Conservation (phyloP, 2,113 vertebrate genomes). For the Spermophilus dauricus region DNA sequence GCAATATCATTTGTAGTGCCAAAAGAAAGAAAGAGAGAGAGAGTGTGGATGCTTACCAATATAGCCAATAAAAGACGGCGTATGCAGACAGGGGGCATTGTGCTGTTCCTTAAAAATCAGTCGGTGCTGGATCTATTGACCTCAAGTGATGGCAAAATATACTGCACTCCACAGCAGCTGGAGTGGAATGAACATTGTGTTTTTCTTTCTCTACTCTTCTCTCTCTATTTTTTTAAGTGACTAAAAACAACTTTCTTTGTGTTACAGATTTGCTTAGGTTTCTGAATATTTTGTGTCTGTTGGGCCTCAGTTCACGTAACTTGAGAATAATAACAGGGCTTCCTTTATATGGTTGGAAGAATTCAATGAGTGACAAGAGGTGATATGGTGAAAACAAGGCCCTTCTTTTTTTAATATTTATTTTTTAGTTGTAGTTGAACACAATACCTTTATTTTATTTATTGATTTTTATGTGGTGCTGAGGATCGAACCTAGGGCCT, state of each 20-base stretch:
- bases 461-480: too few species aligned
- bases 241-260: background rate
- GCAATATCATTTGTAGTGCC: background rate
- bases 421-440: too few species aligned
- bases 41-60: background rate
- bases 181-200: background rate
- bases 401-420: background rate
- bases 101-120: slow-evolving; percentile 4
- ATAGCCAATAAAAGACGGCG: background rate
- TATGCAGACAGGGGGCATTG: background rate
- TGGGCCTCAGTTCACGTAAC: background rate
- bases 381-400: background rate
- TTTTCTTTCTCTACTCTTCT: background rate
- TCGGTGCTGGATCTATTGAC: background rate
- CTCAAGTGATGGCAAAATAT: background rate
- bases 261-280: background rate
- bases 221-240: background rate
- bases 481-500: too few species aligned
- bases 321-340: background rate
- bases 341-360: background rate
- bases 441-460: too few species aligned
- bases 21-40: background rate
- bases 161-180: background rate
- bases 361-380: background rate
- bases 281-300: background rate